Evolutionary conservation across 2,113 vertebrate species (phyloP).

Genomic region (Catharus fuscescens): DNA sequence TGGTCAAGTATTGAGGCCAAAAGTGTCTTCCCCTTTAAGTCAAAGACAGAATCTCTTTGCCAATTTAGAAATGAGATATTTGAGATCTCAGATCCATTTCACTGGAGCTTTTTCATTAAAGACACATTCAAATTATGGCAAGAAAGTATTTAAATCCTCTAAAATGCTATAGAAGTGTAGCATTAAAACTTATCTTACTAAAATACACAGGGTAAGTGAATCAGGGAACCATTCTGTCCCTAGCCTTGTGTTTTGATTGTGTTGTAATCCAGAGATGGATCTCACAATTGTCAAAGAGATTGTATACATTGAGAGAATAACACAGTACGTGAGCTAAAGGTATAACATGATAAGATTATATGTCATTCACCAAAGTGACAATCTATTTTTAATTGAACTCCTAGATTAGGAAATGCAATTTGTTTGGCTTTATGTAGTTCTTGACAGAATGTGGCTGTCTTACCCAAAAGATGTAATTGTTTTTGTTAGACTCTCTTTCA

Average conservation of each 20-base stretch:
- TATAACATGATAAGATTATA: constrained; percentile 18
- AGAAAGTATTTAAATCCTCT: neutral
- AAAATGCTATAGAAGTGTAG: neutral
- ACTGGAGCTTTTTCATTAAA: neutral
- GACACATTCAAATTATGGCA: neutral
- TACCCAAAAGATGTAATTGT: constrained; percentile 10
- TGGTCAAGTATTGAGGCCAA: neutral
- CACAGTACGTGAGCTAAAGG: neutral
- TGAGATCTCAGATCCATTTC: neutral
- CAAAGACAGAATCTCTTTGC: neutral
- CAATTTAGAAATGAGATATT: neutral
- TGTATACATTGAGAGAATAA: neutral
- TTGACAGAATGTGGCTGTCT: constrained; percentile 41
- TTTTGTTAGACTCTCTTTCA: constrained; percentile 47
- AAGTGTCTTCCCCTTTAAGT: neutral
- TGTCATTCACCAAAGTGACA: constrained; percentile 35
- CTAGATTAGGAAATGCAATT: constrained; percentile 44
- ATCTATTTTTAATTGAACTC: constrained; percentile 54
- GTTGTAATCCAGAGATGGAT: neutral
- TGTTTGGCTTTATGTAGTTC: constrained; percentile 27
- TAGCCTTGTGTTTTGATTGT: neutral
- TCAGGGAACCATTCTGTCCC: neutral
- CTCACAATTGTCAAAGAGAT: neutral
- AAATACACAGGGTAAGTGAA: neutral
- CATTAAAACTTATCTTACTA: neutral